Conservation (phyloP, 1,140 invertebrate species). For the Sinella curviseta region DNA sequence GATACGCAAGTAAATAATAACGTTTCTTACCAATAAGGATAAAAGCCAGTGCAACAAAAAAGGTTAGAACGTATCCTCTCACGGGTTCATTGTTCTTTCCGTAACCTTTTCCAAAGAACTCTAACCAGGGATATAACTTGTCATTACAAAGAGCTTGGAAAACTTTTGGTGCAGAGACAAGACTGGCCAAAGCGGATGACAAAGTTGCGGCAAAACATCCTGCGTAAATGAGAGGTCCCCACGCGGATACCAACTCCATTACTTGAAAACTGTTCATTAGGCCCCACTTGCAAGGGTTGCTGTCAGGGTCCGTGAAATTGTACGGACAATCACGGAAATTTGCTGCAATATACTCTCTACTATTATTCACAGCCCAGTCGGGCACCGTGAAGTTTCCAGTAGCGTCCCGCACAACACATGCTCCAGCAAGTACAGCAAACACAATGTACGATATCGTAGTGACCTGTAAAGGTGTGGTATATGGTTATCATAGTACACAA, state of each 20-base stretch:
- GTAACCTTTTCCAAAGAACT: conserved; percentile 64
- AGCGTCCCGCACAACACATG: conserved; percentile 72
- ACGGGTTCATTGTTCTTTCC: conserved; percentile 63
- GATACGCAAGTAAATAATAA: neutral
- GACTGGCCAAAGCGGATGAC: conserved; percentile 64
- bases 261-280: conserved; percentile 76
- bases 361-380: conserved; percentile 56
- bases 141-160: conserved; percentile 27
- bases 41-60: conserved; percentile 61
- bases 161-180: conserved; percentile 65
- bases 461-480: too few species aligned
- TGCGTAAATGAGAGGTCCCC: conserved; percentile 60
- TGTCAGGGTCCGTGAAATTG: conserved; percentile 37
- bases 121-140: conserved; percentile 63
- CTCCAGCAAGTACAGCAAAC: conserved; percentile 77
- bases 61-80: conserved; percentile 63
- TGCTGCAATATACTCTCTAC: conserved; percentile 54
- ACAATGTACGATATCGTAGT: conserved; percentile 80
- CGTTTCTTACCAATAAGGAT: conserved; percentile 60
- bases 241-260: conserved; percentile 57
- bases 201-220: conserved; percentile 66
- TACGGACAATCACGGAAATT: conserved; percentile 46
- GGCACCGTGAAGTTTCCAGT: conserved; percentile 65
- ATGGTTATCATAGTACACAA: neutral
- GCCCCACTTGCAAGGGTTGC: conserved; percentile 62